Evolutionary conservation across 2,888 invertebrate genomes (phyloP), one percentile per base, ranked within the genome.

Genomic region (Parascotia fuliginaria): DNA sequence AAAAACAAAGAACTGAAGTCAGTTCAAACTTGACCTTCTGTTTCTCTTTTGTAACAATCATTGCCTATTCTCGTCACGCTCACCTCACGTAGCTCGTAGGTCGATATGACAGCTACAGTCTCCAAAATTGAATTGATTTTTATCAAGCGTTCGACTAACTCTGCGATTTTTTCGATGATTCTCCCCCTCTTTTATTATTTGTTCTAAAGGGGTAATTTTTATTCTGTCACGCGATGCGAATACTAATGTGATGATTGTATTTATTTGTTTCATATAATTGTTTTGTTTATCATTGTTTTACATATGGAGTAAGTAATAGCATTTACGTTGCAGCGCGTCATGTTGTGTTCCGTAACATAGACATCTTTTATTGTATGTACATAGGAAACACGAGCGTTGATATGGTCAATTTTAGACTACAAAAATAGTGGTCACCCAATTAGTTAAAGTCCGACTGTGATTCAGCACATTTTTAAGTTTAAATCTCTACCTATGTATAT

Each of bases 71-170:
- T 27, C 40, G 53, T 64, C 81, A 80, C 77, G 81, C 69, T 46
- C 60, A 43, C 27, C 51, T 64, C 76, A 60, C 70, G 66, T 71
- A 75, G 77, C 75, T 75, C 75, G 77, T 71, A 75, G 77, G 76
- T 75, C 75, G 77, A 65, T 70, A 72, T 79, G 80, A 77, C 75
- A 75, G 75, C 71, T 66, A 63, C 72, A 72, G 71, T 70, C 75
- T 73, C 73, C 70, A 77, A 76, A 79, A 81, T 79, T 77, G 76
- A 79, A 81, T 81, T 81, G 81, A 78, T 81, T 81, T 79, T 75
- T 74, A 78, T 79, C 80, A 77, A 73, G 70, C 64, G 65, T 65
- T 66, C 65, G 56, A 75, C 75, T 67, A 74, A 72, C 72, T 60
- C 69, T 55, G 76, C 79, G 61, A 73, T 76, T 78, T 81, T 80